Base-by-base conservation (phyloP, 2,113 vertebrate species). In the Phaethornis superciliosus region DNA sequence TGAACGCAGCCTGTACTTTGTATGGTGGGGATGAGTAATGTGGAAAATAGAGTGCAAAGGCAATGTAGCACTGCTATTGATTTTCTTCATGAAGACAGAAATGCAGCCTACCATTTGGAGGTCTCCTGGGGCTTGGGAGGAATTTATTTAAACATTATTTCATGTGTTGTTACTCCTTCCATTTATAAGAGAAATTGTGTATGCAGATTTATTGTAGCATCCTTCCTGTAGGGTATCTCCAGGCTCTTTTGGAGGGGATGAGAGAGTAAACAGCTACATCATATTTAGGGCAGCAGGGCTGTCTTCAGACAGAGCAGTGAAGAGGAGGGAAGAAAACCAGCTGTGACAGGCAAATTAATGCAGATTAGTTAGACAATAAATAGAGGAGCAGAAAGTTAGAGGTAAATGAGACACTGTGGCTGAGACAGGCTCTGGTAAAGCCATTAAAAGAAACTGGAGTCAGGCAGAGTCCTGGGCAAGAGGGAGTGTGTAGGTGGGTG, bases 81-180 rank as follows among this genome's bases (percentile, higher is more conserved):
- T 94, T 93, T 96, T 83, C 86, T 85, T 93, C 80, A 33, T 64
- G 51, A 84, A 81, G 63, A 71, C 21, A 68, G 65, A 90, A 93
- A 42, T n/a, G 24, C 86, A 70, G 55, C 62, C 59, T 78, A 54
- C 58, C 37, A 63, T 72, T 93, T 3, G 1, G 49, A 87, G 68
- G 52, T 74, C 79, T 95, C 58, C 33, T 51, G 59, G 47, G 83
- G 56, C 58, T 85, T 37, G 52, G 58, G 54, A 87, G 60, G 42
- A 86, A 95, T 92, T 97, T 93, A 92, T 95, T 95, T 94, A 89
- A 96, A 60, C 72, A 71, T 88, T 88, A 94, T 72, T 81, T 89
- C 51, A 24, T 90, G 33, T 91, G 58, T 85, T 94, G 63, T 70
- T 94, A 76, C 55, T 89, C 33, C 72, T 94, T 32, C 59, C 71